phyloP scores from a whole-genome alignment of 1,140 invertebrate genomes.

The Ips typographus region DNA sequence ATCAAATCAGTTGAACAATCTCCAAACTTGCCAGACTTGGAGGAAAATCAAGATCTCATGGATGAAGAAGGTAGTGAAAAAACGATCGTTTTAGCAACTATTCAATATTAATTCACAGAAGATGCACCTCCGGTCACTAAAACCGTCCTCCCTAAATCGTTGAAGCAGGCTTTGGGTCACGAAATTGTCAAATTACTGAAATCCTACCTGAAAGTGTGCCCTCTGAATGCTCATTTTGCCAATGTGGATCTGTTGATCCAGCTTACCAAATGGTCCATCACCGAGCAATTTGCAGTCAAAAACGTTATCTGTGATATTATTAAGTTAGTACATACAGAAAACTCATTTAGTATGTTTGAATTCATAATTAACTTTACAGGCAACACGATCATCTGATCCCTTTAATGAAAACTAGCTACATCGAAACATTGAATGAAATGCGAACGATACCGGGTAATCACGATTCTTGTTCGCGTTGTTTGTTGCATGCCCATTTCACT shows the following conservation, averaged over 20 bases:
- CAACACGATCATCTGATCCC: slow-evolving; percentile 43
- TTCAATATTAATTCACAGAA: not conserved
- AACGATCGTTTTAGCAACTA: not conserved
- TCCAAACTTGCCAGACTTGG: no score
- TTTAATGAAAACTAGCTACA: slow-evolving; percentile 45
- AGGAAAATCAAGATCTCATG: not conserved
- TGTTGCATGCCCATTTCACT: slow-evolving; percentile 51
- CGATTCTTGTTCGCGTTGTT: slow-evolving; percentile 40
- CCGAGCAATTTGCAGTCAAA: slow-evolving; percentile 13
- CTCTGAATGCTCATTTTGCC: slow-evolving; percentile 43
- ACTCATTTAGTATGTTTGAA: not conserved
- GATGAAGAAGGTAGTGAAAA: not conserved
- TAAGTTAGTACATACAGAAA: slow-evolving; percentile 44
- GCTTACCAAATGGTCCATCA: slow-evolving; percentile 42
- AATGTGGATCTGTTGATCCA: slow-evolving; percentile 51
- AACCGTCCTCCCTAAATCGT: slow-evolving; percentile 6
- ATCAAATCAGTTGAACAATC: not conserved
- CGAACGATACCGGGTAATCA: slow-evolving; percentile 34
- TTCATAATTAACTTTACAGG: slow-evolving; percentile 33
- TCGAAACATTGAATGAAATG: slow-evolving; percentile 42
- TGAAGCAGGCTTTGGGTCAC: slow-evolving; percentile 29
- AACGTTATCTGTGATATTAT: slow-evolving; percentile 40
- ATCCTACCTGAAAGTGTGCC: slow-evolving; percentile 34
- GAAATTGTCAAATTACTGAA: slow-evolving; percentile 39
- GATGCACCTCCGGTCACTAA: not conserved